Base-by-base conservation (phyloP, 2,797 vertebrate genomes). In the Columba guinea region DNA sequence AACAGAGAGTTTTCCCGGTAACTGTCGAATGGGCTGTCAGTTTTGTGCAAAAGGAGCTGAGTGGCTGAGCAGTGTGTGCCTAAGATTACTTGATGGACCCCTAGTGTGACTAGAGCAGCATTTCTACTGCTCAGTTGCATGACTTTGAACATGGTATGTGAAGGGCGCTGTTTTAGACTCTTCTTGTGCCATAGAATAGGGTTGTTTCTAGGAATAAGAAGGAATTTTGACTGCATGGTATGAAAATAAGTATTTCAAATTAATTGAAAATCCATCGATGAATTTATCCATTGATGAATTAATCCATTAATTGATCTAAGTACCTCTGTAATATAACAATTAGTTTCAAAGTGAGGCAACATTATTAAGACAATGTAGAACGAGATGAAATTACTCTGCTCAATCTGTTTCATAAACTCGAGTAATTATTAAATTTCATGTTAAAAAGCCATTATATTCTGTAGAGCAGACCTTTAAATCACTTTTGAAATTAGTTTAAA, bases 291-390 rank as follows among this genome's bases (percentile, higher is more conserved):
- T 11, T 89, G 91, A 77, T 92, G 18, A 75, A 68, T 89, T 28
- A 71, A 80, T 80, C 52, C 32, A 70, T 89, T 89, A 74, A 89
- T 85, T 83, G 28, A 74, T 75, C 18, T 27, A 83, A 93, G 9
- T 87, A 60, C 26, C 28, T 87, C 35, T 85, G 30, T 74, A 87
- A 85, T 77, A 44, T 3, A 87, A 67, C 26, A 76, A 77, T 89
- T 83, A 27, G n/a, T 91, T 93, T 91, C 30, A 26, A 88, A 95
- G 65, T 84, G 58, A 81, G 35, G 86, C 62, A 65, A 85, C 35
- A 27, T 84, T 84, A 59, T 86, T 89, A 69, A 71, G 79, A 65
- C 76, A 78, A 32, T 94, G 24, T 76, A 70, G 52, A 95, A 70
- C 34, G 39, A 76, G 23, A 46, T 69, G 9, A 91, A 91, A 70